phyloP scores from a whole-genome alignment of 2,797 vertebrate species.

The Knipowitschia caucasica region DNA sequence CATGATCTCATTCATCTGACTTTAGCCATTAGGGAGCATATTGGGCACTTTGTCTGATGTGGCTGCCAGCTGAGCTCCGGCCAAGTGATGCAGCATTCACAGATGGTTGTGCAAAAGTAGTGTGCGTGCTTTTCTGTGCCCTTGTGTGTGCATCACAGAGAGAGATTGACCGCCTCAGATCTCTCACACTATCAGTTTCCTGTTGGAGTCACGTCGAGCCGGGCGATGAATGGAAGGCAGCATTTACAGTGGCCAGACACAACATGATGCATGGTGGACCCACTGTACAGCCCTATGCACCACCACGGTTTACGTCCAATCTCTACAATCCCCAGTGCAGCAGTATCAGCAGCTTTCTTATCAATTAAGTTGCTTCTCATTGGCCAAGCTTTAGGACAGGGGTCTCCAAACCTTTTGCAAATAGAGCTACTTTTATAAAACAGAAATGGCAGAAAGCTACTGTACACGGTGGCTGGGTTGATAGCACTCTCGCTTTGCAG shows the following conservation, averaged over 20 bases:
- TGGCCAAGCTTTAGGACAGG: background rate
- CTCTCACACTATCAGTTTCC: slow-evolving; percentile 51
- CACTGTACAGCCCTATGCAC: slow-evolving; percentile 17
- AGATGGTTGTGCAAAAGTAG: slow-evolving; percentile 60
- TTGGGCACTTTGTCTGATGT: slow-evolving; percentile 77
- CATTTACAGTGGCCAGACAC: slow-evolving; percentile 32
- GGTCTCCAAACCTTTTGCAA: too few relatives aligned
- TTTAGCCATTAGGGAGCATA: slow-evolving; percentile 75
- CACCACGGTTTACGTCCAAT: slow-evolving; percentile 15
- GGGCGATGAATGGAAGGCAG: slow-evolving; percentile 36
- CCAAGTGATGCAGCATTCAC: slow-evolving; percentile 67
- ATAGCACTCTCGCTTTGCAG: too few relatives aligned
- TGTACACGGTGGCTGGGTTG: too few relatives aligned
- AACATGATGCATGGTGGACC: slow-evolving; percentile 39
- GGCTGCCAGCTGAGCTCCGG: slow-evolving; percentile 72
- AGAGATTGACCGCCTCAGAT: slow-evolving; percentile 41
- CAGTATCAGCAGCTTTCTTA: background rate
- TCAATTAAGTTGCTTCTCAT: background rate
- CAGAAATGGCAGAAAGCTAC: too few relatives aligned
- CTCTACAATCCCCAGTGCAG: slow-evolving; percentile 1
- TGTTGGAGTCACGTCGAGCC: slow-evolving; percentile 35
- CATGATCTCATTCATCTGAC: slow-evolving; percentile 66
- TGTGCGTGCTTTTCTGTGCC: slow-evolving; percentile 13
- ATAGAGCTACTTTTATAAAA: too few relatives aligned
- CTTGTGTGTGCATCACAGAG: slow-evolving; percentile 24